Conservation (phyloP, 1,140 invertebrate genomes). For the Platorchestia sp. region DNA sequence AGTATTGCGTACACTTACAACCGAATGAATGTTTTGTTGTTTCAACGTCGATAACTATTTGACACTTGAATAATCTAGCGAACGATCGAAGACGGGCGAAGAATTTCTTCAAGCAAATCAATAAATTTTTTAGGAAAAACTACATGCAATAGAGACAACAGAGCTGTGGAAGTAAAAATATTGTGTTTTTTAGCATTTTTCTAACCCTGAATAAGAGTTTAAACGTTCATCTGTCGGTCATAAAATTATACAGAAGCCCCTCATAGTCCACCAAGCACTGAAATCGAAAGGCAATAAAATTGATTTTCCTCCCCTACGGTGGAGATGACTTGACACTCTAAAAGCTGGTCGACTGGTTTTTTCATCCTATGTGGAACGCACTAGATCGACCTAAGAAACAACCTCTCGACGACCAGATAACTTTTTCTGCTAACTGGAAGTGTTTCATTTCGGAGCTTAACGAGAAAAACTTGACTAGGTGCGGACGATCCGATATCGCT, state of each 20-base stretch:
- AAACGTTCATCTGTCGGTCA: too few relatives aligned
- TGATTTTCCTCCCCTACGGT: background rate
- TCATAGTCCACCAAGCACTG: background rate
- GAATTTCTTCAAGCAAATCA: too few relatives aligned
- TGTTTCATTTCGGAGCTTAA: background rate
- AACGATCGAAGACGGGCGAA: too few relatives aligned
- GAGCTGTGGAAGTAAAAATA: too few relatives aligned
- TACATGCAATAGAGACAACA: too few relatives aligned
- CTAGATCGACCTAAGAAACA: background rate
- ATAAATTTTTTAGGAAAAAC: too few relatives aligned
- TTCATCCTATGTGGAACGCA: background rate
- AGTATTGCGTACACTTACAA: too few relatives aligned
- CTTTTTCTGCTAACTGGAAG: background rate
- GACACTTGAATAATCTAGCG: too few relatives aligned
- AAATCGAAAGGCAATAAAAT: background rate
- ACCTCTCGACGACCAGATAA: background rate
- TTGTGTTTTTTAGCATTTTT: too few relatives aligned
- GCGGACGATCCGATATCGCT: constrained; percentile 39
- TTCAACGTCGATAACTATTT: too few relatives aligned
- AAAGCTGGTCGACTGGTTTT: background rate
- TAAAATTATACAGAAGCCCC: background rate
- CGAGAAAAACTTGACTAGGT: background rate
- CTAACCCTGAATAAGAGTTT: too few relatives aligned
- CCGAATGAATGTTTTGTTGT: too few relatives aligned
- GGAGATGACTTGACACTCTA: background rate